phyloP scores from a whole-genome alignment of 2,113 vertebrate genomes.

The Scomber japonicus region DNA sequence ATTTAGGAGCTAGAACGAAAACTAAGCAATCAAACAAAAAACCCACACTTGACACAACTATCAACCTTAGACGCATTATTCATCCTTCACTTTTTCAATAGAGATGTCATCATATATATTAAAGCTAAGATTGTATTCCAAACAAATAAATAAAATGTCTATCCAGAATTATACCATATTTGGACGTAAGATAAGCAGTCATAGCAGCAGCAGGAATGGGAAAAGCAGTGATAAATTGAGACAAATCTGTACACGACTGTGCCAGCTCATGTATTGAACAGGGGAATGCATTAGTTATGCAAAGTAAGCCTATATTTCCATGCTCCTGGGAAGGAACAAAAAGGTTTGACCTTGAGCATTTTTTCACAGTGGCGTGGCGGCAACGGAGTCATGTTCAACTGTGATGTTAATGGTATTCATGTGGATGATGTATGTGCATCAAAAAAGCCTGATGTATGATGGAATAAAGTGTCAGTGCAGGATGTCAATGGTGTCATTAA shows the following conservation, averaged over 20 bases:
- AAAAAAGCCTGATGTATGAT: constrained; percentile 16
- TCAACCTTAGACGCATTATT: too few relatives aligned
- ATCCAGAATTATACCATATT: constrained; percentile 6
- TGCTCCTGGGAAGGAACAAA: constrained; percentile 31
- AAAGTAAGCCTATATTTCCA: constrained; percentile 57
- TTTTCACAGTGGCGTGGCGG: constrained; percentile 31
- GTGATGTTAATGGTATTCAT: constrained; percentile 34
- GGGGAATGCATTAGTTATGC: constrained; percentile 44
- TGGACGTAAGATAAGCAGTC: constrained; percentile 27
- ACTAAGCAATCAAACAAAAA: constrained; percentile 14
- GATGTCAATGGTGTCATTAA: constrained; percentile 14
- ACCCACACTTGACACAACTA: not conserved
- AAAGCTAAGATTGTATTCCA: not conserved
- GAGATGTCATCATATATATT: not conserved
- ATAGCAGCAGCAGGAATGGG: constrained; percentile 27
- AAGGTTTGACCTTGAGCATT: constrained; percentile 59
- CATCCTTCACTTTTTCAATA: not conserved
- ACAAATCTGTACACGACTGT: constrained; percentile 32
- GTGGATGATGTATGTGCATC: constrained; percentile 36
- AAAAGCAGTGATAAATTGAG: constrained; percentile 33
- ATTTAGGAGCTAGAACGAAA: constrained; percentile 24
- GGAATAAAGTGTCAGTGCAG: not conserved
- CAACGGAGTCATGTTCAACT: constrained; percentile 16
- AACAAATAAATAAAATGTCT: constrained; percentile 14
- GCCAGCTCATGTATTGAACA: constrained; percentile 16